These are phyloP conservation scores for Tenodera sinensis DNA, from an alignment of 2,888 invertebrate genomes.

Conservation along the genomic window DNA sequence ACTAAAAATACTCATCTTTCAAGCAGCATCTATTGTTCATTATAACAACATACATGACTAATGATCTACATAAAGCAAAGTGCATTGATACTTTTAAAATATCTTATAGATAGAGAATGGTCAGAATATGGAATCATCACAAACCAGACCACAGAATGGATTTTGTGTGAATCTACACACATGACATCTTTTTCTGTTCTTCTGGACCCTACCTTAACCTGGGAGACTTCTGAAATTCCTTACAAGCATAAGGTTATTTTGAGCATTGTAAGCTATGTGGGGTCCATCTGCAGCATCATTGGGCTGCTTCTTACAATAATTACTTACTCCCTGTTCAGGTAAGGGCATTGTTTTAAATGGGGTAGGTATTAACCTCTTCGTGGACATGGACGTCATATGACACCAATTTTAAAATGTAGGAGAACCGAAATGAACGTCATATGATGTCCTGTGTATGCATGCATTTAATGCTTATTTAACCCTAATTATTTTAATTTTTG, in stretches of 20 bases:
- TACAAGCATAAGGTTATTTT: slow-evolving; percentile 36
- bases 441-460: no score
- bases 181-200: slow-evolving; percentile 45
- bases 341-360: background rate
- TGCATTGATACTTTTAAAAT: background rate
- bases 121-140: slow-evolving; percentile 38
- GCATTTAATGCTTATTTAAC: no score
- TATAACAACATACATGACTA: background rate
- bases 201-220: slow-evolving; percentile 40
- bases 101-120: slow-evolving; percentile 37
- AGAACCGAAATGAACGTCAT: no score
- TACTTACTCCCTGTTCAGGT: slow-evolving; percentile 46
- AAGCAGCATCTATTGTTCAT: no score
- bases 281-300: slow-evolving; percentile 46
- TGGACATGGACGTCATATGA: no score
- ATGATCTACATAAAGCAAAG: background rate
- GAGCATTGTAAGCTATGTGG: slow-evolving; percentile 47
- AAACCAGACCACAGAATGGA: slow-evolving; percentile 32
- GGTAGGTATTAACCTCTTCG: no score
- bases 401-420: no score
- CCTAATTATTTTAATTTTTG: no score
- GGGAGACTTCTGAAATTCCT: slow-evolving; percentile 41
- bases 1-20: no score
- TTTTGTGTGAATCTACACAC: slow-evolving; percentile 41
- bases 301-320: slow-evolving; percentile 47